Base-by-base conservation (phyloP, 2,888 invertebrate species). In the Ectemnius continuus region DNA sequence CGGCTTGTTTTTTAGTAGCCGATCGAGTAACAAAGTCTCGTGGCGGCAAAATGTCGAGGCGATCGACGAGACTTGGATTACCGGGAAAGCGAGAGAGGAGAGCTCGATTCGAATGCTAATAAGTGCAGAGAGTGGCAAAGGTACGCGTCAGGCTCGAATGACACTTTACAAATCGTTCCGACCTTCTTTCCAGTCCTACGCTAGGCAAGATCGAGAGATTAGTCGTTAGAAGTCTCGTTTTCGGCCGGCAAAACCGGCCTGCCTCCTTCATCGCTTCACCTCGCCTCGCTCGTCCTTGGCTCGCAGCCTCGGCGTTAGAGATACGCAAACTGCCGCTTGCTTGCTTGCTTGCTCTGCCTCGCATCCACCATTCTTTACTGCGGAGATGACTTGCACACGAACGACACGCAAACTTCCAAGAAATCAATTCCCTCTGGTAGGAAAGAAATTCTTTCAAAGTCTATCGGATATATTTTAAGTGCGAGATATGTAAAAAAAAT, bases 201-300 rank as follows among this genome's bases (percentile, higher is more conserved):
- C 61, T 18, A 61, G 16, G 36, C 8, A 65, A 57, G 62, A 61
- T 36, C 47, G 56, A 61, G 46, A 64, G 56, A 65, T 67, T 72
- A 58, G 59, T 48, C 58, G 52, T 16, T 14, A 13, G 52, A 52
- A 14, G 52, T 16, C 52, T 52, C 52, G 52, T 52, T 28, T 28
- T 14, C 14, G 60, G 14, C 13, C 52, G n/a, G 52, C 14, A 52
- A 23, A 36, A 36, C 36, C 36, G 0, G 36, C 36, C 36, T 36
- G 36, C 36, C 36, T 36, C 36, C 36, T 36, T 5, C 36, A 5
- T 36, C 36, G 36, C 5, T 2, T 36, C 1, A 2, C 3, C 20
- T 20, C 47, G 47, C 47, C n/a, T 14, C 52, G 52, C 11, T 14
- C 52, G 52, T 52, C 52, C 52, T 52, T 52, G 52, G 16, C 4